Evolutionary conservation across 2,113 vertebrate species (phyloP).

Genomic region (Gila orcuttii): DNA sequence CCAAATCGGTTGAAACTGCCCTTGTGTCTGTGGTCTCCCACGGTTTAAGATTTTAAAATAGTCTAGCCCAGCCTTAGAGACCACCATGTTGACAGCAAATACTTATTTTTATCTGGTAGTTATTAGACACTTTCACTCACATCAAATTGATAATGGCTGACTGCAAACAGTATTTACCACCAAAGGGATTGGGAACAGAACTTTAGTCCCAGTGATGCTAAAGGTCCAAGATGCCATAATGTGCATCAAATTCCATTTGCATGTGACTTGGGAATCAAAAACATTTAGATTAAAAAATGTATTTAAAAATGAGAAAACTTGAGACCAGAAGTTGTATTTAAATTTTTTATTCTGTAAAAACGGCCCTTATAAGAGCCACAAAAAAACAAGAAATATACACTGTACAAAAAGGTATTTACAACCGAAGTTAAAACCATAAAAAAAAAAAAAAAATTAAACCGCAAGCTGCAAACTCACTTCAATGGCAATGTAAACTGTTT

Average conservation of each 20-base stretch:
- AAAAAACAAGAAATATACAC: slow-evolving; percentile 62
- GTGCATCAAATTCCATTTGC: background rate
- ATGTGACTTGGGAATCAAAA: background rate
- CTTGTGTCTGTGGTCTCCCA: too few relatives aligned
- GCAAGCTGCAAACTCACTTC: slow-evolving; percentile 65
- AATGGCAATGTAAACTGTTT: slow-evolving; percentile 75
- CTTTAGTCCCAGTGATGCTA: background rate
- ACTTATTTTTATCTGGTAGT: background rate
- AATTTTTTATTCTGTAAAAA: slow-evolving; percentile 67
- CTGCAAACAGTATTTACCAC: background rate
- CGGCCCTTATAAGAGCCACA: slow-evolving; percentile 73
- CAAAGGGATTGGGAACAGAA: background rate
- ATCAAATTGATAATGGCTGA: background rate
- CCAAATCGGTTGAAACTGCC: too few relatives aligned
- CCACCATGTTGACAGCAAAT: background rate
- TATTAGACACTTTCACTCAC: background rate
- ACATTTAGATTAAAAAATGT: too few relatives aligned
- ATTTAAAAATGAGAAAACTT: background rate
- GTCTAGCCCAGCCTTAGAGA: too few relatives aligned
- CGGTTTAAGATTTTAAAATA: too few relatives aligned
- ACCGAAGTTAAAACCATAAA: slow-evolving; percentile 63
- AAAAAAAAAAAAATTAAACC: slow-evolving; percentile 54
- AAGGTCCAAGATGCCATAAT: background rate
- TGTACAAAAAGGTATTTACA: slow-evolving; percentile 74
- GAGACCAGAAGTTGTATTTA: slow-evolving; percentile 37